Base-by-base conservation (phyloP, 2,113 vertebrate genomes). In the Tursiops truncatus region DNA sequence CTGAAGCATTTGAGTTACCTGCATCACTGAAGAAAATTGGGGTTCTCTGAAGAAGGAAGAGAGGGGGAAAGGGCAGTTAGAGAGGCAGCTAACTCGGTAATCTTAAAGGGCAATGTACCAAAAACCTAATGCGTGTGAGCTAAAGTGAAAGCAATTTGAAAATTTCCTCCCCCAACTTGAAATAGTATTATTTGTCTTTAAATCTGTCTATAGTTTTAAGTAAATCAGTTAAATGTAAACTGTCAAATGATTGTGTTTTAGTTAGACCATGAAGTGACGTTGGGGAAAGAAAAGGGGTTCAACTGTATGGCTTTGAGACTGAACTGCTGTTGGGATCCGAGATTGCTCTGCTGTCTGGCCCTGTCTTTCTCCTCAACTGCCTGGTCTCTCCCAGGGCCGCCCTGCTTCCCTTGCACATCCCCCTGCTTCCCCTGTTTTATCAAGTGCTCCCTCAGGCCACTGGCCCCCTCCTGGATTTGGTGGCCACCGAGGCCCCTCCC, bases 111-210 rank as follows among this genome's bases (percentile, higher is more conserved):
- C 76, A 89, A 73, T 62, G 0, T 84, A 60, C 56, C 33, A 20
- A 14, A 38, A 76, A 65, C 50, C 28, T 68, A 62, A 76, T n/a
- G 10, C 28, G n/a, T 82, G 21, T 73, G 60, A 82, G 36, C 38
- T 47, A 56, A 81, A 92, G 41, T 85, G 87, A 89, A 89, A 89
- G 36, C 85, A 80, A 68, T 62, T 90, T 89, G 18, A 76, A 88
- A 68, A 33, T 56, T 62, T 88, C 50, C 68, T 74, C 38, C 53
- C 56, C 13, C 18, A n/a, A 79, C 17, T 77, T 83, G 17, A 33
- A 79, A 91, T 89, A 67, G 65, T 92, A 84, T 36, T 86, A 50
- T 47, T 90, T 47, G 38, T 79, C 76, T 96, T 88, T 88, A 95
- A 84, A 84, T 28, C 25, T 53, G 20, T 60, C 62, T 68, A 23